Evolutionary conservation across 2,113 vertebrate species (phyloP).

Genomic region (Ascaphus truei): DNA sequence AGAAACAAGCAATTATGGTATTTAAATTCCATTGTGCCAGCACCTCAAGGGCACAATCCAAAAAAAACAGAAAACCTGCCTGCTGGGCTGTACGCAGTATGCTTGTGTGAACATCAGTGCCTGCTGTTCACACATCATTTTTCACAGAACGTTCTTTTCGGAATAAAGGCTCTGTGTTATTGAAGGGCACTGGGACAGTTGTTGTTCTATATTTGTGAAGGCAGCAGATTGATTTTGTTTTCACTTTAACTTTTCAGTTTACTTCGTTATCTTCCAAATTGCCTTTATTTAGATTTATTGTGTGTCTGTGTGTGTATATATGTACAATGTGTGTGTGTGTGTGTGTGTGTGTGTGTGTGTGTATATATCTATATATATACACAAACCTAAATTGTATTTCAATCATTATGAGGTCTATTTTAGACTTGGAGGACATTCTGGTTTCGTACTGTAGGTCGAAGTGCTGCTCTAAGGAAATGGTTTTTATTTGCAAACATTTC

Average conservation of each 20-base stretch:
- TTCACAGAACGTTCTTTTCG: slow-evolving; percentile 57
- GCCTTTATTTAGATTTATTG: no score
- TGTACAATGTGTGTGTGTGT: no score
- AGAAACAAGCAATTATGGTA: slow-evolving; percentile 65
- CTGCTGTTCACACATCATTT: slow-evolving; percentile 65
- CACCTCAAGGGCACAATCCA: slow-evolving; percentile 60
- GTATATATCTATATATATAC: no score
- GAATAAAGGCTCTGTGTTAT: slow-evolving; percentile 65
- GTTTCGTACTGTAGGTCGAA: background rate
- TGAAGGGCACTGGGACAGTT: slow-evolving; percentile 48
- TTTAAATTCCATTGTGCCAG: slow-evolving; percentile 70
- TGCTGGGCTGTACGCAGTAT: slow-evolving; percentile 59
- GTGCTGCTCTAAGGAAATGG: background rate
- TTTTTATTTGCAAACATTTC: background rate
- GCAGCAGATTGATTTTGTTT: slow-evolving; percentile 42
- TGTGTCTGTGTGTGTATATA: no score
- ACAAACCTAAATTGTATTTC: background rate
- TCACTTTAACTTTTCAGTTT: background rate
- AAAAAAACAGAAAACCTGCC: slow-evolving; percentile 59
- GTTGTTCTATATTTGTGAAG: slow-evolving; percentile 49
- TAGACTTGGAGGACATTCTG: background rate
- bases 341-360: no score
- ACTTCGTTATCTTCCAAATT: no score
- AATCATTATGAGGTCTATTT: background rate
- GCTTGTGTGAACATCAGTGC: slow-evolving; percentile 67